A percentile compares a stretch with the other conserved stretches of the same genome.
phyloP scores from a whole-genome alignment of 2,888 invertebrate species.

The Nomada ferruginata region DNA sequence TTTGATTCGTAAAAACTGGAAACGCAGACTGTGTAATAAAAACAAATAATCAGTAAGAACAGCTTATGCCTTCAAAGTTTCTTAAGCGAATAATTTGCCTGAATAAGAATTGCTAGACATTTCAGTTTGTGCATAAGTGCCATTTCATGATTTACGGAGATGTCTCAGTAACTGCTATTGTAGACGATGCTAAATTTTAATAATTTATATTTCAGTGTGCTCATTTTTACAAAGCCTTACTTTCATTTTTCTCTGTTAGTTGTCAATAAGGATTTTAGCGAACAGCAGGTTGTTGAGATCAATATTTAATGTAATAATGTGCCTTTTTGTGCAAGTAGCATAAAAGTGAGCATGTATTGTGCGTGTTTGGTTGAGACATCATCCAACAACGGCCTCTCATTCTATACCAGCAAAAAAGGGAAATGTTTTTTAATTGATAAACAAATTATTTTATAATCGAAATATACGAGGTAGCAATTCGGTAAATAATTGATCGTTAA shows the following conservation, averaged over 20 bases:
- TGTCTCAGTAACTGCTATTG: constrained; percentile 63
- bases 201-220: constrained; percentile 54
- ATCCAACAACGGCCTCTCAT: constrained; percentile 70
- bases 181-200: constrained; percentile 61
- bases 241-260: constrained; percentile 56
- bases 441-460: constrained; percentile 55
- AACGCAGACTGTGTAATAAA: constrained; percentile 78
- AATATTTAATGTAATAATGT: constrained; percentile 59
- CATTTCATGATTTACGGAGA: constrained; percentile 66
- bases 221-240: constrained; percentile 49
- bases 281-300: constrained; percentile 60
- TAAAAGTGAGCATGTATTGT: constrained; percentile 60
- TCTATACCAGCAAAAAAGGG: constrained; percentile 49
- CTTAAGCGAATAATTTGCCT: constrained; percentile 73
- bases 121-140: constrained; percentile 70
- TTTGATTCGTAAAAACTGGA: constrained; percentile 76
- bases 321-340: constrained; percentile 65
- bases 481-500: constrained; percentile 58
- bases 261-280: constrained; percentile 52
- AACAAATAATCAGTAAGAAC: constrained; percentile 77
- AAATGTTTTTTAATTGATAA: constrained; percentile 58
- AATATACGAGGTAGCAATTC: constrained; percentile 56
- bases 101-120: constrained; percentile 59
- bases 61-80: constrained; percentile 77
- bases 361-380: constrained; percentile 64